Percentiles rank a stretch among this genome's conserved stretches.
These are phyloP conservation scores for Hedya salicella DNA, from an alignment of 2,888 invertebrate species.

Conservation along the genomic window DNA sequence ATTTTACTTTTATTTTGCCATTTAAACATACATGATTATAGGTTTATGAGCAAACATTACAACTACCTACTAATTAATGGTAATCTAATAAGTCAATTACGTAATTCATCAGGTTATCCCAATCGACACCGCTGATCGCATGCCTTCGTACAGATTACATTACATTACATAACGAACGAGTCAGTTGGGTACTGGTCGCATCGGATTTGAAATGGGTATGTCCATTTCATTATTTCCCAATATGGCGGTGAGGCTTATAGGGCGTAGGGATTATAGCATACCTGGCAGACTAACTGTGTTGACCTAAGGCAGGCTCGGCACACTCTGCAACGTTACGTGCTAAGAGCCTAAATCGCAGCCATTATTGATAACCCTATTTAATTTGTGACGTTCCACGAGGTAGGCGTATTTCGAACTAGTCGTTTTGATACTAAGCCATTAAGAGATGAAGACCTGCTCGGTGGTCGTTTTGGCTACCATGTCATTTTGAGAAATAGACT, in stretches of 20 bases:
- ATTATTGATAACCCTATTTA: too few species aligned
- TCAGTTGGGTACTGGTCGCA: neutral
- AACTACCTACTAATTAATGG: neutral
- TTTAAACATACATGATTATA: neutral
- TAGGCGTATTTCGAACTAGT: too few species aligned
- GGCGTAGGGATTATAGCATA: neutral
- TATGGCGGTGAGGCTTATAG: neutral
- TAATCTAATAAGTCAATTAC: neutral
- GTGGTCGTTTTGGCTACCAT: too few species aligned
- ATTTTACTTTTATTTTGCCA: too few species aligned
- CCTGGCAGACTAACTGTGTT: neutral
- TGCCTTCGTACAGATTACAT: neutral
- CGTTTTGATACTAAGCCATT: too few species aligned
- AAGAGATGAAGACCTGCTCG: too few species aligned
- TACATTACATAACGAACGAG: neutral
- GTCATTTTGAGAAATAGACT: too few species aligned
- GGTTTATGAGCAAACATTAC: neutral
- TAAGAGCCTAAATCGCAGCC: too few species aligned
- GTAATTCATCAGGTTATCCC: neutral
- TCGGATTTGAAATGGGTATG: neutral
- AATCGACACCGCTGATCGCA: neutral
- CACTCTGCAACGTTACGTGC: neutral
- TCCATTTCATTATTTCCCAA: constrained; percentile 1
- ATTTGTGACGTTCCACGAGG: too few species aligned
- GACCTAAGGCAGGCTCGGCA: neutral